A percentile compares a stretch with the other conserved stretches of the same genome.
Conservation (phyloP, 2,888 invertebrate genomes). For the Cynaeus angustus region DNA sequence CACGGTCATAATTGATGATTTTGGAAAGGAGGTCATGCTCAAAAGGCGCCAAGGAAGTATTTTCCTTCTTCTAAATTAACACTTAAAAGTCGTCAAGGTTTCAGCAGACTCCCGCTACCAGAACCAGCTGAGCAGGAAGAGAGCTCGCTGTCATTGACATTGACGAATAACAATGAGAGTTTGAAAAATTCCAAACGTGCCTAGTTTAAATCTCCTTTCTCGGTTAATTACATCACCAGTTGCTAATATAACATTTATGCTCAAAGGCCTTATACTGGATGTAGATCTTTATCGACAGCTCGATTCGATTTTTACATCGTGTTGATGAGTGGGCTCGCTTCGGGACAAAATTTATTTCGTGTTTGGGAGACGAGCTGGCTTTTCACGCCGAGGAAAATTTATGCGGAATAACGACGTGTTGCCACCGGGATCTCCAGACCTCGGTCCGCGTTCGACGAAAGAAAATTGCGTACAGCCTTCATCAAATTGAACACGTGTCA, state of each 20-base stretch:
- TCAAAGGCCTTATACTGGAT: conserved; percentile 40
- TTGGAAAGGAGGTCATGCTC: conserved; percentile 60
- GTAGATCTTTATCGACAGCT: conserved; percentile 48
- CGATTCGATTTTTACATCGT: conserved; percentile 43
- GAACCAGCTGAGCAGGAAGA: conserved; percentile 57
- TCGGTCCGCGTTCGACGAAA: no score
- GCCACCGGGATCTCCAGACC: no score
- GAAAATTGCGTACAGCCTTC: no score
- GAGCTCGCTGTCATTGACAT: conserved; percentile 57
- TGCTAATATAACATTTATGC: conserved; percentile 48
- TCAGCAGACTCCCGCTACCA: conserved; percentile 50
- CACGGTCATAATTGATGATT: conserved; percentile 48
- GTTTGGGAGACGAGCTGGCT: background rate
- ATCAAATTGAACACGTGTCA: background rate
- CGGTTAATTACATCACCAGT: conserved; percentile 50
- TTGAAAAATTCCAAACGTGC: conserved; percentile 51
- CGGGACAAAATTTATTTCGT: conserved; percentile 42
- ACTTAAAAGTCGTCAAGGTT: conserved; percentile 57
- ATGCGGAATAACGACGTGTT: no score
- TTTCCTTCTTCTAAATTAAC: conserved; percentile 56
- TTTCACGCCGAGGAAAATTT: no score
- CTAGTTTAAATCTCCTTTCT: conserved; percentile 47
- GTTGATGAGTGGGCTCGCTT: conserved; percentile 40
- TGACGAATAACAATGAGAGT: conserved; percentile 56
- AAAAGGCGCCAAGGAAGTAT: conserved; percentile 61